Conservation (phyloP, 1,140 invertebrate genomes). For the Drosophila subobscura region DNA sequence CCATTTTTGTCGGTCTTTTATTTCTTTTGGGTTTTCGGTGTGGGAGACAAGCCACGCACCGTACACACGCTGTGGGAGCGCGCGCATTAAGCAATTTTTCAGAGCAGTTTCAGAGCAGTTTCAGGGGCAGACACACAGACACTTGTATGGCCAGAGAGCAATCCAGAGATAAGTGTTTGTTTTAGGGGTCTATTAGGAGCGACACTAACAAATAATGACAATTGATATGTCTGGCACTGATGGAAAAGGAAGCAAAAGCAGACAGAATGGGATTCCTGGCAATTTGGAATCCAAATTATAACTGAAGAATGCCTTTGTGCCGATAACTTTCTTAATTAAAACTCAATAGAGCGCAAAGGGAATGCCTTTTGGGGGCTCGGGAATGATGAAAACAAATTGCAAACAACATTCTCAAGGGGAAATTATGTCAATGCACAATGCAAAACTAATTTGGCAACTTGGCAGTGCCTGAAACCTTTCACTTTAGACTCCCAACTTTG, state of each 20-base stretch:
- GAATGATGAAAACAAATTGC: slow-evolving; percentile 56
- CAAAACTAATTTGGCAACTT: slow-evolving; percentile 55
- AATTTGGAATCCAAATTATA: slow-evolving; percentile 64
- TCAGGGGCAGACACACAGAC: slow-evolving; percentile 34
- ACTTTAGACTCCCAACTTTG: slow-evolving; percentile 18
- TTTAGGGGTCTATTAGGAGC: slow-evolving; percentile 39
- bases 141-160: background rate
- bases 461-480: slow-evolving; percentile 15
- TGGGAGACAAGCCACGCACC: too few species aligned
- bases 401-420: slow-evolving; percentile 35
- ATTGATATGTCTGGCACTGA: slow-evolving; percentile 72
- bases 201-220: slow-evolving; percentile 66
- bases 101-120: slow-evolving; percentile 64
- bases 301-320: slow-evolving; percentile 44
- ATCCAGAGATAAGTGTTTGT: slow-evolving; percentile 23
- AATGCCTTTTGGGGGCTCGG: slow-evolving; percentile 54
- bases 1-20: slow-evolving; percentile 3
- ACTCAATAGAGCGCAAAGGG: slow-evolving; percentile 55
- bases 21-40: slow-evolving; percentile 12
- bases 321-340: slow-evolving; percentile 78
- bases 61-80: slow-evolving; percentile 4
- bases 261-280: background rate
- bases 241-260: slow-evolving; percentile 12
- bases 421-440: slow-evolving; percentile 62
- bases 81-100: slow-evolving; percentile 62